Evolutionary conservation across 30 jellyfish, hydroid and myxozoan species (phyloP).

Genomic region (Haliclystus octoradiatus): DNA sequence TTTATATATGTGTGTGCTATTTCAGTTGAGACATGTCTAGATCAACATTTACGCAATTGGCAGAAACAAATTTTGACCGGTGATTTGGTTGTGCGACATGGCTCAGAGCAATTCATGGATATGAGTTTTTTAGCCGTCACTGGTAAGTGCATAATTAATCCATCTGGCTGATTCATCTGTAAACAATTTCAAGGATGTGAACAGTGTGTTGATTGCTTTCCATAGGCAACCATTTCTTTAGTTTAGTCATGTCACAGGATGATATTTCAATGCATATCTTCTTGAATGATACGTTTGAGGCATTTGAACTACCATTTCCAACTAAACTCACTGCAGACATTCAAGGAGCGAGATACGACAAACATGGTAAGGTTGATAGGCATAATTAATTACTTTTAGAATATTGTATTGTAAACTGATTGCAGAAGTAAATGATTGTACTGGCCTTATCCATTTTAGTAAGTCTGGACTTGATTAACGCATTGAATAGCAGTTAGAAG

Average conservation of each 20-base stretch:
- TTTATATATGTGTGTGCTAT: neutral
- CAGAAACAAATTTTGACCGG: neutral
- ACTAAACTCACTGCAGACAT: slow-evolving; percentile 29
- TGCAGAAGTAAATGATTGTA: too few species aligned
- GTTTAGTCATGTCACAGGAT: slow-evolving; percentile 31
- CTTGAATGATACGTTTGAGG: slow-evolving; percentile 16
- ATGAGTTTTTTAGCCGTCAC: neutral
- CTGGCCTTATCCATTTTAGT: too few species aligned
- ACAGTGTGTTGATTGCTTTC: too few species aligned
- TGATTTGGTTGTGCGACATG: neutral
- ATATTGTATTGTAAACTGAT: too few species aligned
- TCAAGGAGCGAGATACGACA: slow-evolving; percentile 36
- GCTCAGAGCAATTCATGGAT: neutral
- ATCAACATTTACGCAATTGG: neutral
- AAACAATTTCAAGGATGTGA: too few species aligned
- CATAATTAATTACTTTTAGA: too few species aligned
- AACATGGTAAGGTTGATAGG: slow-evolving; percentile 52
- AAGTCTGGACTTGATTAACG: neutral
- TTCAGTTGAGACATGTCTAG: slow-evolving; percentile 1
- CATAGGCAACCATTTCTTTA: slow-evolving; percentile 74
- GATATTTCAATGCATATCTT: slow-evolving; percentile 23
- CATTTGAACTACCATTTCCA: slow-evolving; percentile 32
- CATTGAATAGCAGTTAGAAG: neutral
- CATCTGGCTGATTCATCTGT: too few species aligned
- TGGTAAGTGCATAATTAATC: too few species aligned